Base-by-base conservation (phyloP, 2,888 invertebrate genomes). In the Tipula confusa region DNA sequence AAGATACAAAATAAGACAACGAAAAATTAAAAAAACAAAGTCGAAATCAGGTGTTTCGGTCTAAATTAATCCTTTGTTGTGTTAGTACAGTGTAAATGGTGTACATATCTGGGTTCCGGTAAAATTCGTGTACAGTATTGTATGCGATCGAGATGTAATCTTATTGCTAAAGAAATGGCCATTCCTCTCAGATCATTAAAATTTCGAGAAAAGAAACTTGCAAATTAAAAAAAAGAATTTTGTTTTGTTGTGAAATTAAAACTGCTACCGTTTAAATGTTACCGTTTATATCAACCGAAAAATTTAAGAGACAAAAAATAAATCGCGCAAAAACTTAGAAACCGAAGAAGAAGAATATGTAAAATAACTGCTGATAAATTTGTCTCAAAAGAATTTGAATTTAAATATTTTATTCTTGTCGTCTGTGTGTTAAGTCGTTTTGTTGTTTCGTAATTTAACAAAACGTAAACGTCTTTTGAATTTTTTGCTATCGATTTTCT, bases 261-360 rank as follows among this genome's bases (percentile, higher is more conserved):
- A 24, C 64, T 64, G 64, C 64, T 64, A 64, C 64, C 64, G 64
- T 64, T 64, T 64, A 64, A 64, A 64, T 64, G 64, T 64, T 64
- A 24, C 2, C 64, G 64, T 64, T 64, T 64, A 64, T 64, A 64
- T 64, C 24, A 24, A 64, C 24, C 64, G 24, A 64, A 64, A 64
- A 64, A n/a, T n/a, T 64, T 64, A 64, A 64, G 24, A 64, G 24
- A 13, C 64, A 24, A 64, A 24, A 64, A 64, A 24, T 64, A 24
- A 24, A 64, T 64, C 9, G n/a, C n/a, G n/a, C n/a, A 24, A 24
- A 9, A 64, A 24, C 64, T 24, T 64, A 64, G 64, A 64, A 64
- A 64, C 18, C 7, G 18, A 64, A 64, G 64, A 64, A 64, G 64
- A 64, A 64, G 64, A 18, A 64, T n/a, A n/a, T n/a, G n/a, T n/a